Percentiles rank a stretch among this genome's conserved stretches.
These are phyloP conservation scores for Ursus arctos DNA, from an alignment of 2,113 vertebrate genomes.

Conservation along the genomic window DNA sequence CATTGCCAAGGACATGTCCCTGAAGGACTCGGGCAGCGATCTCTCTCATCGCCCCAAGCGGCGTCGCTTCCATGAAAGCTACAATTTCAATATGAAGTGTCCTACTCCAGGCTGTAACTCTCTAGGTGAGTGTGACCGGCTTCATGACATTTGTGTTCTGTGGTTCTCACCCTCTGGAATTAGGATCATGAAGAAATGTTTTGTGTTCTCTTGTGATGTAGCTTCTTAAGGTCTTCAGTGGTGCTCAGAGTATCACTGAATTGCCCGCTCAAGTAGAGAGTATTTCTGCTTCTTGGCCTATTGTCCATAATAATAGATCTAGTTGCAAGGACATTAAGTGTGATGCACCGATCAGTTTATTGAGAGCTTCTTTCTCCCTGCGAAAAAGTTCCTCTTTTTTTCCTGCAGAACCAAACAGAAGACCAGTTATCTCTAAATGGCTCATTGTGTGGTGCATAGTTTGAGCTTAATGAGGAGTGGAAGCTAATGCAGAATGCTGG, in stretches of 20 bases:
- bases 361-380: conserved; percentile 9
- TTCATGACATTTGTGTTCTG: background rate
- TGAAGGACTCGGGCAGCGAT: conserved; percentile 97
- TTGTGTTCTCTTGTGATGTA: background rate
- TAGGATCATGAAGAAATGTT: background rate
- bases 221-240: background rate
- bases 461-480: background rate
- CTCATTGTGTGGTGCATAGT: background rate
- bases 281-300: background rate
- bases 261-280: background rate
- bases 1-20: conserved; percentile 94
- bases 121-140: conserved; percentile 89
- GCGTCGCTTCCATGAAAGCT: conserved; percentile 98
- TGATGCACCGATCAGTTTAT: background rate
- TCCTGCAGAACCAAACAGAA: conserved; percentile 23
- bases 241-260: background rate
- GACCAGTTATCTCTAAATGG: background rate
- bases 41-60: conserved; percentile 97
- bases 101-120: conserved; percentile 99
- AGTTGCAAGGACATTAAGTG: conserved; percentile 27
- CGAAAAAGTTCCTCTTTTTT: conserved; percentile 47
- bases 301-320: conserved; percentile 15
- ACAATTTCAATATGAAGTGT: conserved; percentile 99
- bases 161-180: background rate
- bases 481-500: background rate